Conservation (phyloP, 2,888 invertebrate genomes). For the Rotaria socialis region DNA sequence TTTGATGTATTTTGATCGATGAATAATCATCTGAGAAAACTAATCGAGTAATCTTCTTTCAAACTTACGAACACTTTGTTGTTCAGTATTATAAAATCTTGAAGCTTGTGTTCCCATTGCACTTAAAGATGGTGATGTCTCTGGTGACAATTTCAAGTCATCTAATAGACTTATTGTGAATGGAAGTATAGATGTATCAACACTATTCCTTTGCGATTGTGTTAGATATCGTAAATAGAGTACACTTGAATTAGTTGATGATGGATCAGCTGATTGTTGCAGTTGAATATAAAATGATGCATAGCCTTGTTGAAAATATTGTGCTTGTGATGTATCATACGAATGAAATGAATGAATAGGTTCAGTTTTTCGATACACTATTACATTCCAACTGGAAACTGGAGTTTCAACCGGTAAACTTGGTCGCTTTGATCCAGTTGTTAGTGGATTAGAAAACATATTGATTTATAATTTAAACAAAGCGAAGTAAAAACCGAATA, state of each 20-base stretch:
- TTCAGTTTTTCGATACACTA: neutral
- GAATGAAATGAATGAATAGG: neutral
- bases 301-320: neutral
- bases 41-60: no score
- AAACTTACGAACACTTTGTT: conserved; percentile 15
- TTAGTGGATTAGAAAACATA: conserved; percentile 3
- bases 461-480: neutral
- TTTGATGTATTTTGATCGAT: neutral
- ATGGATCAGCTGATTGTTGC: neutral
- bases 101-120: neutral
- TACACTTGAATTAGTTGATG: neutral
- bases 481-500: neutral
- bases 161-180: neutral
- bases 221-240: conserved; percentile 1
- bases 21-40: no score
- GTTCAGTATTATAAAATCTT: neutral
- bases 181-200: neutral
- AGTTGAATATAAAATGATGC: conserved; percentile 12
- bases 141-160: neutral
- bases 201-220: neutral
- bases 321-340: neutral
- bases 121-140: neutral
- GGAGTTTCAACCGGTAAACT: neutral
- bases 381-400: neutral
- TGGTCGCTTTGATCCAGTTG: neutral